Evolutionary conservation across 2,113 vertebrate genomes (phyloP).

Genomic region (Oreochromis aureus): DNA sequence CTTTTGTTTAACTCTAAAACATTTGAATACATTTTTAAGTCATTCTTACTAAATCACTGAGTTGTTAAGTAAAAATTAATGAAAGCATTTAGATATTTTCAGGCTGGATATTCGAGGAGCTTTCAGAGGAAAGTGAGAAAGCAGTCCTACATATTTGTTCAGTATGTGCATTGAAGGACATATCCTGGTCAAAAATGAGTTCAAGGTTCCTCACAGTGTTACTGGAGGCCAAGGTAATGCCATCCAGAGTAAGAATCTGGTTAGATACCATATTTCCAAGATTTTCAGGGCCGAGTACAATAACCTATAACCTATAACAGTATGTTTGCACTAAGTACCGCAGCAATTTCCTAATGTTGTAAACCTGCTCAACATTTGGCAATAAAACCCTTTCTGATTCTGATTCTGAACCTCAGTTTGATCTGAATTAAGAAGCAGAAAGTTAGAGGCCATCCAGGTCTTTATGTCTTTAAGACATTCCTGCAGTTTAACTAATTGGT

Average conservation of each 20-base stretch:
- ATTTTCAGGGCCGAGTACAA: background rate
- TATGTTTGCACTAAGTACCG: too few relatives aligned
- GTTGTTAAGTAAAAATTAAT: background rate
- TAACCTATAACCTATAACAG: too few relatives aligned
- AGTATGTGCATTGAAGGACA: background rate
- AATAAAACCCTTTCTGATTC: too few relatives aligned
- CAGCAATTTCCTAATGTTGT: too few relatives aligned
- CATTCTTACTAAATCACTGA: background rate
- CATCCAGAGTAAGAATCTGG: background rate
- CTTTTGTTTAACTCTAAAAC: background rate
- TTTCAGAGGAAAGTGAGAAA: background rate
- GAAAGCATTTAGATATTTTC: background rate
- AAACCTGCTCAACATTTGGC: too few relatives aligned
- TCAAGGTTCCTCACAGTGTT: background rate
- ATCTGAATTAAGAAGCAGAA: background rate
- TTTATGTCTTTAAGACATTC: background rate
- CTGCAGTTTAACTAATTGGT: background rate
- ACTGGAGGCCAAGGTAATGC: background rate
- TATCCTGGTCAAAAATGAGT: background rate
- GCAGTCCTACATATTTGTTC: background rate
- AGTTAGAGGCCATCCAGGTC: background rate
- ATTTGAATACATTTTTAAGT: background rate
- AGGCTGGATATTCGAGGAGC: background rate
- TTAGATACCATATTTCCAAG: background rate
- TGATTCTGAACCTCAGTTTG: background rate